Conservation (phyloP, 2,797 vertebrate genomes). For the Morelia viridis region DNA sequence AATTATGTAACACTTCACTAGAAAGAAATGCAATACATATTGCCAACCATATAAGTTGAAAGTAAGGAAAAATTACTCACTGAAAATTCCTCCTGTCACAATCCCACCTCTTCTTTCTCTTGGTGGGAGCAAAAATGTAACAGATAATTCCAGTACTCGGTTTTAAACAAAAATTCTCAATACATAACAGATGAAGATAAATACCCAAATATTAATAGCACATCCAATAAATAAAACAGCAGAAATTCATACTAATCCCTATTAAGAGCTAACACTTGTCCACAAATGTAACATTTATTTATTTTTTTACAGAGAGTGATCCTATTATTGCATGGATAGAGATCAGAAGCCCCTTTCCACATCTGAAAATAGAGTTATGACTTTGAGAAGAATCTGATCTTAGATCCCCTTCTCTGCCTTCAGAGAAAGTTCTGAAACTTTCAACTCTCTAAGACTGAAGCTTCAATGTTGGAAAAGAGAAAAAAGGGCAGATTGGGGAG, state of each 20-base stretch:
- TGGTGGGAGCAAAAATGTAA: slow-evolving; percentile 54
- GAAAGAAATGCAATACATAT: slow-evolving; percentile 40
- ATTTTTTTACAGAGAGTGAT: neutral
- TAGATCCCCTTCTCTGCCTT: neutral
- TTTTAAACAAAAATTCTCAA: neutral
- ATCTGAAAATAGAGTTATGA: neutral
- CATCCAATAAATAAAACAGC: neutral
- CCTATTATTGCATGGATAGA: neutral
- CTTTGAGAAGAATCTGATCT: neutral
- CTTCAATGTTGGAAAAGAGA: neutral
- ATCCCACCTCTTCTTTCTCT: slow-evolving; percentile 41
- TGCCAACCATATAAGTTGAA: slow-evolving; percentile 27
- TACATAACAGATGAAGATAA: neutral
- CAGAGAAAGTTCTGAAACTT: neutral
- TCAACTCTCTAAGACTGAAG: neutral
- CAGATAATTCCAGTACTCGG: neutral
- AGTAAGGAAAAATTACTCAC: slow-evolving; percentile 53
- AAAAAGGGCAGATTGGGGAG: neutral
- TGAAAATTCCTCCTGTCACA: slow-evolving; percentile 45
- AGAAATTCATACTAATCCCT: neutral
- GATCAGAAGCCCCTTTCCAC: neutral
- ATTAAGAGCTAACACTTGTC: neutral
- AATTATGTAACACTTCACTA: slow-evolving; percentile 15
- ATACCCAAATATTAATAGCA: neutral
- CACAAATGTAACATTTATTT: neutral